Conservation (phyloP, 2,888 invertebrate genomes). For the Teleiodes luculella region DNA sequence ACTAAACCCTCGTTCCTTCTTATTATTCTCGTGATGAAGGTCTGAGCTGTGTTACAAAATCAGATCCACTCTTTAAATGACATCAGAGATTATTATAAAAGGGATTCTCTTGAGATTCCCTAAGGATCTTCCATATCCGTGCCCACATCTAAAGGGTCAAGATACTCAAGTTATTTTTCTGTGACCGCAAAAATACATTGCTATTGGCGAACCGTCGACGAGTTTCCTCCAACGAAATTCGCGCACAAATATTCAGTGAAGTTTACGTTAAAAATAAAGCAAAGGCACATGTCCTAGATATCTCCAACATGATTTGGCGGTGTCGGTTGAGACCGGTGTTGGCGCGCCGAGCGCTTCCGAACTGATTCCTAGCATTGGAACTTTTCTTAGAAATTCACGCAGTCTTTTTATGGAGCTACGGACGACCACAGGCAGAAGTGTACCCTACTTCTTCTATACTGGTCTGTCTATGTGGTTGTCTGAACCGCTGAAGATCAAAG, state of each 20-base stretch:
- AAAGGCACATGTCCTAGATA: background rate
- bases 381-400: background rate
- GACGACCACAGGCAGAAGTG: no score
- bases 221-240: no score
- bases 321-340: background rate
- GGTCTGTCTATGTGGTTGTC: no score
- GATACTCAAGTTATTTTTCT: background rate
- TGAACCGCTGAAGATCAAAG: no score
- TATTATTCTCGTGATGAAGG: no score
- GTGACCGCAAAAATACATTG: background rate
- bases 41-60: no score
- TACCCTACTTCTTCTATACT: no score
- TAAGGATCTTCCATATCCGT: background rate
- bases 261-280: no score
- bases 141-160: background rate
- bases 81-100: no score
- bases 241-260: no score
- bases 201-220: no score
- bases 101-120: background rate
- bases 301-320: background rate
- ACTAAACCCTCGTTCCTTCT: no score
- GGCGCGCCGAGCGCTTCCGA: constrained; percentile 1
- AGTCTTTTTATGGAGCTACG: background rate
- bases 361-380: background rate
- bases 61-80: background rate